Conservation (phyloP, 2,888 invertebrate species). For the Sarcophaga rosellei region DNA sequence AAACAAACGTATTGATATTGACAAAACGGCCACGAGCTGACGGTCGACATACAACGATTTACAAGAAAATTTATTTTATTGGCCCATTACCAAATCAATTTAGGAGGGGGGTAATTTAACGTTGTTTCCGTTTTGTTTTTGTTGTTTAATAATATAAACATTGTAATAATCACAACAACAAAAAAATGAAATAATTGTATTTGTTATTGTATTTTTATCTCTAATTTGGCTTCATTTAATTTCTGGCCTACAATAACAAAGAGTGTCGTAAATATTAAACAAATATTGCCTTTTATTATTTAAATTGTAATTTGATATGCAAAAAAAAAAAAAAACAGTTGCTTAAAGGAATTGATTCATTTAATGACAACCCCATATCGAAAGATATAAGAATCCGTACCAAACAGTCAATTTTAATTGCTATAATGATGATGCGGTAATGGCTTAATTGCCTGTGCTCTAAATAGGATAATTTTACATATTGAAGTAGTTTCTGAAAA, state of each 20-base stretch:
- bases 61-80: background rate
- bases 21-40: background rate
- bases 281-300: background rate
- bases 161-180: conserved; percentile 29
- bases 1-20: background rate
- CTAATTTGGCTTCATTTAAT: background rate
- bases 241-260: background rate
- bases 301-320: background rate
- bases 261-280: too few relatives aligned
- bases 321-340: background rate
- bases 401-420: too few relatives aligned
- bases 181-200: background rate
- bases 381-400: too few relatives aligned
- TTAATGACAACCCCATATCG: background rate
- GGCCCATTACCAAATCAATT: conserved; percentile 43
- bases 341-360: background rate
- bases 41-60: background rate
- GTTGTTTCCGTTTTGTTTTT: background rate
- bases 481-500: too few relatives aligned
- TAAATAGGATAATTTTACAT: too few relatives aligned
- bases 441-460: too few relatives aligned
- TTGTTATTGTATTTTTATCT: conserved; percentile 2
- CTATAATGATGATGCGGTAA: too few relatives aligned
- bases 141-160: conserved; percentile 17
- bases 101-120: conserved; percentile 34